A percentile compares a stretch with the other conserved stretches of the same genome.
Evolutionary conservation across 2,888 invertebrate genomes (phyloP).

Genomic region (Mimas tiliae): DNA sequence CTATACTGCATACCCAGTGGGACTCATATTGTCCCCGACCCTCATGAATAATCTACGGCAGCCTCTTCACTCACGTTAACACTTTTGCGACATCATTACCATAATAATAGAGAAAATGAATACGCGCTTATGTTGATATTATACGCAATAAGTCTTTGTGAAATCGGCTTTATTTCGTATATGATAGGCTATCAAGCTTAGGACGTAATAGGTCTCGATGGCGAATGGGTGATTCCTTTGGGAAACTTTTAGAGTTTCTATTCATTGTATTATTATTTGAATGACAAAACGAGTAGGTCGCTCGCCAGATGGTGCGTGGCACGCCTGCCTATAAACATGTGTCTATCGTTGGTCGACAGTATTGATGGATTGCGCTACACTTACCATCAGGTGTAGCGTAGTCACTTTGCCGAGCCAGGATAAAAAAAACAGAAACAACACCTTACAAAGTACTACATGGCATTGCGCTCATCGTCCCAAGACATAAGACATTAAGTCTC

Average conservation of each 20-base stretch:
- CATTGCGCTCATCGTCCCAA: too few relatives aligned
- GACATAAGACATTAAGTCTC: too few relatives aligned
- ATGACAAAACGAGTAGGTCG: too few relatives aligned
- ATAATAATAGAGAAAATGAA: slow-evolving; percentile 44
- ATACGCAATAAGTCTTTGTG: slow-evolving; percentile 28
- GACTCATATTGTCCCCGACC: slow-evolving; percentile 44
- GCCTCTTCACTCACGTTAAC: slow-evolving; percentile 45
- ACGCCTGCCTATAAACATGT: too few relatives aligned
- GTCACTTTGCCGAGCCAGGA: too few relatives aligned
- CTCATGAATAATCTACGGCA: slow-evolving; percentile 55
- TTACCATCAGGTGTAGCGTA: too few relatives aligned
- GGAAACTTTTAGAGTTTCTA: slow-evolving; percentile 1
- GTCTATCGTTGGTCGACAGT: too few relatives aligned
- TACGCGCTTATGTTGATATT: slow-evolving; percentile 33
- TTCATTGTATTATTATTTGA: too few relatives aligned
- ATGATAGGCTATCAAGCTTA: slow-evolving; percentile 8
- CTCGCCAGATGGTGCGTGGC: too few relatives aligned
- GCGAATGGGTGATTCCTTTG: background rate
- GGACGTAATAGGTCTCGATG: background rate
- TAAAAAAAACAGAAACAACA: too few relatives aligned
- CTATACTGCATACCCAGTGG: slow-evolving; percentile 55
- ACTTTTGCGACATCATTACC: slow-evolving; percentile 48
- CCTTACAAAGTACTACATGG: too few relatives aligned
- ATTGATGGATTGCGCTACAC: too few relatives aligned
- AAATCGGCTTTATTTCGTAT: slow-evolving; percentile 9